These are phyloP conservation scores for Emydocephalus ijimae DNA, from an alignment of 2,113 vertebrate species.

Conservation along the genomic window DNA sequence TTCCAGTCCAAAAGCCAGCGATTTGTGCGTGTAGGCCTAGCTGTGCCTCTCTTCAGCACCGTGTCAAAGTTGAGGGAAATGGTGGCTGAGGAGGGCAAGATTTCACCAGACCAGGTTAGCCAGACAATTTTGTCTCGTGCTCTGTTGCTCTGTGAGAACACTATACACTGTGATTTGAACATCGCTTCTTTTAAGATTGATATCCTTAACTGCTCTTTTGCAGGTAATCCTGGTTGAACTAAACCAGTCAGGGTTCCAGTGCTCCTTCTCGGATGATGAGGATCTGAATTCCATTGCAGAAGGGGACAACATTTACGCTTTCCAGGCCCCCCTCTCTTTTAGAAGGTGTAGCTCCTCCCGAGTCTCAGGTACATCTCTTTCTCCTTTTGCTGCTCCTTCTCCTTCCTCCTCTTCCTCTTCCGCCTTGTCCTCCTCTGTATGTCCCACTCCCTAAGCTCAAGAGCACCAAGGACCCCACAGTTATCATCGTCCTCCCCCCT, in stretches of 20 bases:
- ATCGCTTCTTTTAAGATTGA: neutral
- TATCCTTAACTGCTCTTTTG: neutral
- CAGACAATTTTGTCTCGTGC: neutral
- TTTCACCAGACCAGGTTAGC: slow-evolving; percentile 81
- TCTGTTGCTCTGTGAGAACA: neutral
- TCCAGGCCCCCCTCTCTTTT: slow-evolving; percentile 73
- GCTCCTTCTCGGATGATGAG: slow-evolving; percentile 85
- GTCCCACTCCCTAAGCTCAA: no score
- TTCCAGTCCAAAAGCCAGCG: slow-evolving; percentile 79
- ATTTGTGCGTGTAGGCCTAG: slow-evolving; percentile 85
- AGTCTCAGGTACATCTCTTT: slow-evolving; percentile 75
- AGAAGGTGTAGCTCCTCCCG: slow-evolving; percentile 50
- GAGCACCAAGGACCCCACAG: no score
- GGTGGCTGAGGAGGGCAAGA: slow-evolving; percentile 82
- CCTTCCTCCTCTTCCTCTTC: no score
- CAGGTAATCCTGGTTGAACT: slow-evolving; percentile 89
- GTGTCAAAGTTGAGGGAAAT: slow-evolving; percentile 80
- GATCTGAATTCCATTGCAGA: slow-evolving; percentile 79
- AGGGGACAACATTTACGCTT: slow-evolving; percentile 83
- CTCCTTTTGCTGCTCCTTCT: no score
- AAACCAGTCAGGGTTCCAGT: slow-evolving; percentile 81
- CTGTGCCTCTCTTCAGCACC: slow-evolving; percentile 81
- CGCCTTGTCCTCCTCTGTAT: no score
- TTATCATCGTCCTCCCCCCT: no score
- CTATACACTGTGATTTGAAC: neutral